These are phyloP conservation scores for Catharus bicknelli DNA, from an alignment of 2,113 vertebrate genomes.

Conservation along the genomic window DNA sequence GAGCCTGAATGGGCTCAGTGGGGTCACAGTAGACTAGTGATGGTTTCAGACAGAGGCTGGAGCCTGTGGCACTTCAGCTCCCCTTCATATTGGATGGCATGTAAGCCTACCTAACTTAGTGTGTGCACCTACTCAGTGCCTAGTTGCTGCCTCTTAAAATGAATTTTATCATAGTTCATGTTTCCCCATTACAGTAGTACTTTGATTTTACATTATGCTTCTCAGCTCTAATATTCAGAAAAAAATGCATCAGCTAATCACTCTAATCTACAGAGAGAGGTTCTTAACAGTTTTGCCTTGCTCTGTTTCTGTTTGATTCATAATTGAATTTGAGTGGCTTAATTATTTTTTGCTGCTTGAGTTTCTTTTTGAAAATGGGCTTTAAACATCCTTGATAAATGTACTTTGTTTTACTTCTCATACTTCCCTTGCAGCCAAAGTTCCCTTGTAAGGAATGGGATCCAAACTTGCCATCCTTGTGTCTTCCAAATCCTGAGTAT, in stretches of 20 bases:
- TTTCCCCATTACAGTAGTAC: neutral
- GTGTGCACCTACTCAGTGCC: neutral
- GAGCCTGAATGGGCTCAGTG: neutral
- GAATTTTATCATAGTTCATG: neutral
- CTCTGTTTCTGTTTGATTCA: neutral
- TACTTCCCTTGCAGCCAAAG: constrained; percentile 78
- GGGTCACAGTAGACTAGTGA: neutral
- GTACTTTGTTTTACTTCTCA: neutral
- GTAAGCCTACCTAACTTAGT: neutral
- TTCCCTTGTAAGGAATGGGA: constrained; percentile 98
- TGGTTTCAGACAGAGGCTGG: neutral
- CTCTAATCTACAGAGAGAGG: neutral
- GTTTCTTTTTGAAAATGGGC: neutral
- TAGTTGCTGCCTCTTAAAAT: neutral
- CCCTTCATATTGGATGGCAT: neutral
- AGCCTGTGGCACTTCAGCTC: neutral
- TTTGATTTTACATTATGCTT: neutral
- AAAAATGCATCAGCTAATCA: neutral
- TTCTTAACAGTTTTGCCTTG: neutral
- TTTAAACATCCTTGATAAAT: neutral
- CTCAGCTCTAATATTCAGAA: neutral
- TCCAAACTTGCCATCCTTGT: constrained; percentile 92
- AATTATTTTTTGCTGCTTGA: neutral
- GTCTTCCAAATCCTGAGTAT: constrained; percentile 97
- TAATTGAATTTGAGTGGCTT: constrained; percentile 7